Conservation (phyloP, 2,888 invertebrate genomes). For the Tachystola acroxantha region DNA sequence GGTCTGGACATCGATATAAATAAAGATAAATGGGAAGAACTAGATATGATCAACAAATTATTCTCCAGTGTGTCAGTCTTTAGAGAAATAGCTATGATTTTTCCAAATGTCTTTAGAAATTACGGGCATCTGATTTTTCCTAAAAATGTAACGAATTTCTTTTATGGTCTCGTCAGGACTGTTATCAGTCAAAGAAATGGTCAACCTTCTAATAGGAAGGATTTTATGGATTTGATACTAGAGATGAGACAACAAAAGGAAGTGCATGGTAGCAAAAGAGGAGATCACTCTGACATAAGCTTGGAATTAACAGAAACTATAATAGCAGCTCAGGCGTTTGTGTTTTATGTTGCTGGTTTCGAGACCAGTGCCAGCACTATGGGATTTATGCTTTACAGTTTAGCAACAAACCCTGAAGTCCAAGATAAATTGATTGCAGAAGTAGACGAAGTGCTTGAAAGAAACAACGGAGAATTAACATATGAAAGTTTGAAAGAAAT, state of each 20-base stretch:
- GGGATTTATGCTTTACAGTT: slow-evolving; percentile 38
- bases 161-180: slow-evolving; percentile 25
- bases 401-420: slow-evolving; percentile 42
- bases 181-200: slow-evolving; percentile 34
- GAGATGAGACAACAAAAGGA: slow-evolving; percentile 32
- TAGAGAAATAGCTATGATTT: slow-evolving; percentile 35
- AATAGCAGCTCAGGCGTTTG: slow-evolving; percentile 35
- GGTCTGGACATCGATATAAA: slow-evolving; percentile 34
- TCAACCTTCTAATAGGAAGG: slow-evolving; percentile 29
- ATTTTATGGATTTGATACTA: slow-evolving; percentile 45
- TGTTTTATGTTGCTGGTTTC: slow-evolving; percentile 52
- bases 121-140: slow-evolving; percentile 34
- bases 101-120: slow-evolving; percentile 32
- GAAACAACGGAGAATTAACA: slow-evolving; percentile 33
- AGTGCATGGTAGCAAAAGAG: slow-evolving; percentile 19
- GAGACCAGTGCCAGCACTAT: slow-evolving; percentile 53
- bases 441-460: slow-evolving; percentile 35
- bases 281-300: slow-evolving; percentile 11
- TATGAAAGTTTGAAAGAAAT: slow-evolving; percentile 43
- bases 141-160: slow-evolving; percentile 21
- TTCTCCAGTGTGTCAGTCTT: slow-evolving; percentile 13
- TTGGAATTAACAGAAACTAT: slow-evolving; percentile 29
- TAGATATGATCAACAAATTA: slow-evolving; percentile 14
- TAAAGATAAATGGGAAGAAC: slow-evolving; percentile 4
- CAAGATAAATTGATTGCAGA: slow-evolving; percentile 36